These are phyloP conservation scores for Gortyna flavago DNA, from an alignment of 2,888 invertebrate genomes.

Conservation along the genomic window DNA sequence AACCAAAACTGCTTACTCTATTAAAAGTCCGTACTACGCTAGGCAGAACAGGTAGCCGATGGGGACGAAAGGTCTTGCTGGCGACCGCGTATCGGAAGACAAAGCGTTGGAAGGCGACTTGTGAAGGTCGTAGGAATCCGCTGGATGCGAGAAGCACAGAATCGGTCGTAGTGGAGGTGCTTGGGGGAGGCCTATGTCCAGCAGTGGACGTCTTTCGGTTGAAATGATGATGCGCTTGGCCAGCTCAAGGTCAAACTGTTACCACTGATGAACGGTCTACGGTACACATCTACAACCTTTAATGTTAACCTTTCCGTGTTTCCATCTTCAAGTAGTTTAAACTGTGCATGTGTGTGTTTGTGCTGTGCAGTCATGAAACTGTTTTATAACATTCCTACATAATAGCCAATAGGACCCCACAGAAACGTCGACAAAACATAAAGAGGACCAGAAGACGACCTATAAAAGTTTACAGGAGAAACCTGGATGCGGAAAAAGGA, in stretches of 20 bases:
- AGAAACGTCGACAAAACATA: not conserved
- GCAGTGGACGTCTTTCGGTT: not conserved
- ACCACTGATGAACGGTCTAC: not conserved
- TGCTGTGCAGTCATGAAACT: not conserved
- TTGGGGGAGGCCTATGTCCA: not conserved
- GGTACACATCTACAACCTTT: no score
- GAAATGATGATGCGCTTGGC: not conserved
- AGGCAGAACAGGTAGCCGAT: not conserved
- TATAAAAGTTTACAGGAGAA: slow-evolving; percentile 16
- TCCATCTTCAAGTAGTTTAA: not conserved
- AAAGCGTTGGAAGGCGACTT: no score
- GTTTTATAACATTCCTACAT: not conserved
- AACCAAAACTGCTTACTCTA: not conserved
- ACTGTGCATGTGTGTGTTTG: not conserved
- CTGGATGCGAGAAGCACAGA: no score
- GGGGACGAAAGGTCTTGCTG: not conserved
- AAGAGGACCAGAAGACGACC: not conserved
- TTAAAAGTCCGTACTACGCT: not conserved
- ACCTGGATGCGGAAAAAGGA: not conserved
- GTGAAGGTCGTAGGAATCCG: no score
- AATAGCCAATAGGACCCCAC: not conserved
- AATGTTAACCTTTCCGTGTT: not conserved
- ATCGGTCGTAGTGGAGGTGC: not conserved
- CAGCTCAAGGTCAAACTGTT: not conserved
- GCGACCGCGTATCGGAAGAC: not conserved